phyloP scores from a whole-genome alignment of 2,797 vertebrate genomes.

The Macroramphosus scolopax region DNA sequence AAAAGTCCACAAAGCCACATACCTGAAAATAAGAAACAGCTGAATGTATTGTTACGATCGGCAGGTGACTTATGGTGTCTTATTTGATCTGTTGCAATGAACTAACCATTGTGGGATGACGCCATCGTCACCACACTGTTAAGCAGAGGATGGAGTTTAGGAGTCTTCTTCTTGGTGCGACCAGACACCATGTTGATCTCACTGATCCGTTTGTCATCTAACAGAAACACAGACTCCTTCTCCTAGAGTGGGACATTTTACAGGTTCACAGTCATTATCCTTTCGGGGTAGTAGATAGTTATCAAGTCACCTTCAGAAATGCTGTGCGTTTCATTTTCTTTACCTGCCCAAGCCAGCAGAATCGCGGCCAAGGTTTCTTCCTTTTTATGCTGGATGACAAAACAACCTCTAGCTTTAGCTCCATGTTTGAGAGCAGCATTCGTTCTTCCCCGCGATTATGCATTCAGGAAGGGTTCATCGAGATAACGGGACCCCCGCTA shows the following conservation, averaged over 20 bases:
- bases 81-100: not conserved
- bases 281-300: not conserved
- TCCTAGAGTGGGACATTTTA: conserved; percentile 74
- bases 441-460: not conserved
- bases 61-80: not conserved
- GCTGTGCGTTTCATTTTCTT: conserved; percentile 5
- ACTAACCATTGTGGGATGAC: conserved; percentile 84
- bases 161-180: conserved; percentile 87
- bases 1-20: conserved; percentile 88
- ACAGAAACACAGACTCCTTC: conserved; percentile 89
- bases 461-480: not conserved
- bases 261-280: not conserved
- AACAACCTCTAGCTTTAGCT: conserved; percentile 89
- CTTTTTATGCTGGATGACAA: conserved; percentile 88
- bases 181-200: conserved; percentile 91
- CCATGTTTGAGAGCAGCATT: conserved; percentile 75
- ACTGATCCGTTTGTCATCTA: conserved; percentile 87
- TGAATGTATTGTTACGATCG: not conserved
- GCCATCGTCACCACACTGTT: conserved; percentile 81
- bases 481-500: not conserved
- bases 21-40: conserved; percentile 67
- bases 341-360: conserved; percentile 94
- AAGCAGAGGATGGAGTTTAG: conserved; percentile 84
- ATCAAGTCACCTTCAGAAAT: not conserved
- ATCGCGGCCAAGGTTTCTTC: conserved; percentile 90